These are phyloP conservation scores for Suncus etruscus DNA, from an alignment of 2,113 vertebrate genomes.

Conservation along the genomic window DNA sequence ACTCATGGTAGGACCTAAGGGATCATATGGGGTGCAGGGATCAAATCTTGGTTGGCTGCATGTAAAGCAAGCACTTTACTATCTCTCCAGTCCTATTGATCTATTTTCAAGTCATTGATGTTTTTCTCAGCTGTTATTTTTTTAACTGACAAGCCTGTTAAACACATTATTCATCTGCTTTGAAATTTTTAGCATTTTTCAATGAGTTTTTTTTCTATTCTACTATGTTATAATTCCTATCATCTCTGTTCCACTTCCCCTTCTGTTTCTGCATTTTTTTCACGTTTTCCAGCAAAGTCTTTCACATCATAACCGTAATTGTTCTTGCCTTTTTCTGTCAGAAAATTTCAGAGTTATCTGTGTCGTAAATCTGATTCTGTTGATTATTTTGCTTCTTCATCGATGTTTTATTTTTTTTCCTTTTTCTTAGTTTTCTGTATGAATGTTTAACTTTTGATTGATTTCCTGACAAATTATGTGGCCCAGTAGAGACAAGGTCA, in stretches of 20 bases:
- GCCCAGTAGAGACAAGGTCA: background rate
- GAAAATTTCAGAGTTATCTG: conserved; percentile 1
- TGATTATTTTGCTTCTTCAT: background rate
- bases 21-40: too few species aligned
- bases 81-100: background rate
- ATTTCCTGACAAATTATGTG: background rate
- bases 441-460: conserved; percentile 10
- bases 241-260: background rate
- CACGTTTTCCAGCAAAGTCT: background rate
- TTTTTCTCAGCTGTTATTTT: conserved; percentile 26
- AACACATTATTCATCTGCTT: background rate
- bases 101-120: background rate
- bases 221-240: background rate
- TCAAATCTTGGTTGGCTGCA: too few species aligned
- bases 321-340: conserved; percentile 28
- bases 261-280: background rate
- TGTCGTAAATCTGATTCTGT: background rate
- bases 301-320: background rate
- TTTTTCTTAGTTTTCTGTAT: background rate
- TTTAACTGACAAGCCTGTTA: background rate
- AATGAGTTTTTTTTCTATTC: background rate
- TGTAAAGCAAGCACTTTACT: too few species aligned
- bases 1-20: too few species aligned
- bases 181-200: conserved; percentile 12
- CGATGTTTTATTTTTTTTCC: background rate